A percentile compares a stretch with the other conserved stretches of the same genome.
Evolutionary conservation across 2,888 invertebrate species (phyloP).

Genomic region (Eristalis intricaria): DNA sequence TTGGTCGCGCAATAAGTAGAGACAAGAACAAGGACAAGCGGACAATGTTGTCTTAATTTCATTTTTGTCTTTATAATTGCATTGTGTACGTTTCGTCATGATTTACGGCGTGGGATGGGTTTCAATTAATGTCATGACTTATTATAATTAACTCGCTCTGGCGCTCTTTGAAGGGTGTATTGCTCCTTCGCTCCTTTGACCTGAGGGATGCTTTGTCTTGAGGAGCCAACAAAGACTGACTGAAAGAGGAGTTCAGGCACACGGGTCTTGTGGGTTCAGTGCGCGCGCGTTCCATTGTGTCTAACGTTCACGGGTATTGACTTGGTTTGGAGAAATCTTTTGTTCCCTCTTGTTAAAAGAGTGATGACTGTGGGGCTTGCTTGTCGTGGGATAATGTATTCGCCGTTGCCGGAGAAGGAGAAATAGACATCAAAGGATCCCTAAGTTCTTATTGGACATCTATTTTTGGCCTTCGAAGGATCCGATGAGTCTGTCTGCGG

Average conservation of each 20-base stretch:
- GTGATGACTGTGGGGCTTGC: not conserved
- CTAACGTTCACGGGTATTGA: not conserved
- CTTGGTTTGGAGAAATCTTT: not conserved
- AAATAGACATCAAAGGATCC: no score
- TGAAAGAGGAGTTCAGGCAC: slow-evolving; percentile 30
- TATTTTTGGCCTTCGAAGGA: no score
- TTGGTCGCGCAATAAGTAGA: not conserved
- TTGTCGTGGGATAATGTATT: not conserved
- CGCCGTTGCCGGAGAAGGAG: not conserved
- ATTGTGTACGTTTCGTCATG: slow-evolving; percentile 23
- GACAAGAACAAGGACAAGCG: not conserved
- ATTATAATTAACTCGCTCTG: slow-evolving; percentile 50
- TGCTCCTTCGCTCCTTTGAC: slow-evolving; percentile 33
- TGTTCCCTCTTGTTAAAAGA: not conserved
- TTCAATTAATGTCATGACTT: slow-evolving; percentile 39
- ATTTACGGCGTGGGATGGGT: not conserved
- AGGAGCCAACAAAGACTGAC: not conserved
- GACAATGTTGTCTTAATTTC: not conserved
- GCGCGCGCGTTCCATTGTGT: slow-evolving; percentile 8
- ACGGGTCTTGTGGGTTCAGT: not conserved
- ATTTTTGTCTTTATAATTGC: slow-evolving; percentile 17
- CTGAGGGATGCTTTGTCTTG: slow-evolving; percentile 43
- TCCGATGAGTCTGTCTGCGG: no score
- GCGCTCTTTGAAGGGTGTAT: not conserved
- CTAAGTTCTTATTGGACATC: no score